Evolutionary conservation across 2,888 invertebrate species (phyloP).

Genomic region (Alloscopus bannaensis): DNA sequence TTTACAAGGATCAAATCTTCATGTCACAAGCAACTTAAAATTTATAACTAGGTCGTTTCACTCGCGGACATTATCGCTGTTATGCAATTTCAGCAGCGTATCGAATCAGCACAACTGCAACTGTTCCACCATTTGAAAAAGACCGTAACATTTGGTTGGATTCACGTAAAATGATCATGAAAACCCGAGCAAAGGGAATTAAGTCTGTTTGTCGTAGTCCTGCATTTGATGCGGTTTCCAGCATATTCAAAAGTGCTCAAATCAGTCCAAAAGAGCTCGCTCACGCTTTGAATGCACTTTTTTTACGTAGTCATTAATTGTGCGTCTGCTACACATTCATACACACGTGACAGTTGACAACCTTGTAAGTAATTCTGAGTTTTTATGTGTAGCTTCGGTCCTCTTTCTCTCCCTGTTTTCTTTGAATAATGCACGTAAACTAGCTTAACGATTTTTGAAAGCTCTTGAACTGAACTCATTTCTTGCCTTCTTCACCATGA

Average conservation of each 20-base stretch:
- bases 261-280: background rate
- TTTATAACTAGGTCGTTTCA: too few relatives aligned
- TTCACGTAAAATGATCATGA: constrained; percentile 33
- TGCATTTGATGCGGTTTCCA: constrained; percentile 10
- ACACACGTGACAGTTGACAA: constrained; percentile 51
- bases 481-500: constrained; percentile 63
- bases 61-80: too few relatives aligned
- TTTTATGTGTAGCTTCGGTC: constrained; percentile 51
- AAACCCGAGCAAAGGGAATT: constrained; percentile 43
- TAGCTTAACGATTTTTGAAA: constrained; percentile 39
- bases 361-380: constrained; percentile 47
- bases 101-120: constrained; percentile 55
- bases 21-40: too few relatives aligned
- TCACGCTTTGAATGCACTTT: constrained; percentile 10
- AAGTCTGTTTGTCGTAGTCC: too few relatives aligned
- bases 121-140: constrained; percentile 39
- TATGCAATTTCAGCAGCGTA: constrained; percentile 49
- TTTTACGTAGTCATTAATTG: background rate
- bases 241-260: background rate
- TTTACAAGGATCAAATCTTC: too few relatives aligned
- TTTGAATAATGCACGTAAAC: constrained; percentile 11
- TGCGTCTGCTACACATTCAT: background rate
- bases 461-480: constrained; percentile 50
- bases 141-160: constrained; percentile 28
- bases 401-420: constrained; percentile 22